Base-by-base conservation (phyloP, 2,113 vertebrate genomes). In the Datnioides undecimradiatus region DNA sequence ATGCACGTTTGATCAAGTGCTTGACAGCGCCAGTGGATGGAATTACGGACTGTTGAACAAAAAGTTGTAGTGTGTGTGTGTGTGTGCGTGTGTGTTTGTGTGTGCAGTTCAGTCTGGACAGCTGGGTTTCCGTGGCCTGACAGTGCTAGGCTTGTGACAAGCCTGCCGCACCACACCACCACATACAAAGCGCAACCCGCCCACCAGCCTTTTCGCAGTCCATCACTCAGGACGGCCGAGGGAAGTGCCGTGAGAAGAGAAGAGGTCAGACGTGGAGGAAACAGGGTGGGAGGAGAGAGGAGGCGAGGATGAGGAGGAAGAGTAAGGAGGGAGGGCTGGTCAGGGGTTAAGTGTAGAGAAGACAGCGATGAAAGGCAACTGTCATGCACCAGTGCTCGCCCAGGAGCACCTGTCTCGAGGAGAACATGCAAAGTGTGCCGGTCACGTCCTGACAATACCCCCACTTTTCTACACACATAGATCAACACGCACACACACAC, bases 361-460 rank as follows among this genome's bases (percentile, higher is more conserved):
- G 97, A 97, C 96, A 95, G 96, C 95, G 49, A 96, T 96, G 96
- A 97, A 97, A 97, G 97, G 97, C 96, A 97, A 97, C 97, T 97
- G 97, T 98, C 97, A 98, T 95, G 97, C 97, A 96, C 96, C 95
- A 91, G 90, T 96, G 97, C 95, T 88, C 95, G 81, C 90, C 87
- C 94, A 95, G 95, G 95, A 96, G 93, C 93, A 95, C 95, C 94
- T 96, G 96, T 96, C 96, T 97, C 94, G 84, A 90, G 90, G 67
- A 94, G 93, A 97, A 96, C 96, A 97, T 95, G 96, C 96, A 96
- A 95, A 97, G 91, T 69, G 94, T 88, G 94, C 96, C 93, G 93
- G 87, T 95, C 94, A 95, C 95, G 95, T 97, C 96, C 95, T 91
- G 88, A 93, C 92, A 93, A 92, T 54, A 84, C 73, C 90, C 87